Conservation (phyloP, 2,113 vertebrate genomes). For the Nettapus auritus region DNA sequence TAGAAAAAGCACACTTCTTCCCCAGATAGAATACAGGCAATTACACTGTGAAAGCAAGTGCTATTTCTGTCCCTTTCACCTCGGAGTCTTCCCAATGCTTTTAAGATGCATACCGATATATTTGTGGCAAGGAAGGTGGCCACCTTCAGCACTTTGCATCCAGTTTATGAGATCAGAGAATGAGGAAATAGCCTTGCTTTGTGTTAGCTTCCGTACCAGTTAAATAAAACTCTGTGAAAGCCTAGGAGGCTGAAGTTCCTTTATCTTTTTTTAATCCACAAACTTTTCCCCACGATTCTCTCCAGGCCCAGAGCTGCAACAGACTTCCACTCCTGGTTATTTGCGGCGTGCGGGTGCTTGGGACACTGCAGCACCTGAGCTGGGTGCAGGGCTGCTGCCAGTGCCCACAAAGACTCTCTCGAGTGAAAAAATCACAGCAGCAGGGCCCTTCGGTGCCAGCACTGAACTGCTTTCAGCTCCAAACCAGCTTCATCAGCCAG, state of each 20-base stretch:
- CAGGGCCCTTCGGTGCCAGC: too few species aligned
- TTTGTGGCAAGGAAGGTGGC: neutral
- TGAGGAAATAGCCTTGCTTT: neutral
- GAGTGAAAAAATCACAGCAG: neutral
- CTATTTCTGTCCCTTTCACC: neutral
- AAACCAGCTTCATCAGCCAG: neutral
- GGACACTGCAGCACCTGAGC: neutral
- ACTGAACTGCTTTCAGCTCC: neutral
- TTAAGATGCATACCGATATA: neutral
- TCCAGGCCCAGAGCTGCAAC: neutral
- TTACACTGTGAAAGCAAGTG: slow-evolving; percentile 17
- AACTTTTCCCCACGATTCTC: neutral
- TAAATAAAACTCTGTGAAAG: neutral
- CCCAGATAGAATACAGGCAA: slow-evolving; percentile 10
- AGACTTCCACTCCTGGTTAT: neutral
- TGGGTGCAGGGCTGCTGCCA: too few species aligned
- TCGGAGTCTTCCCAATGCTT: neutral
- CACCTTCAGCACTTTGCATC: neutral
- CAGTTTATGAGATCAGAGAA: neutral
- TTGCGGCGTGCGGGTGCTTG: accelerated
- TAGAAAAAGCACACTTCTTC: neutral
- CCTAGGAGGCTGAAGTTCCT: neutral
- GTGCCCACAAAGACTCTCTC: accelerated
- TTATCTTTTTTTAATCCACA: neutral
- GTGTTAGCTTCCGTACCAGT: neutral